These are phyloP conservation scores for Oscheius onirici DNA, from an alignment of 2,888 invertebrate genomes.

Conservation along the genomic window DNA sequence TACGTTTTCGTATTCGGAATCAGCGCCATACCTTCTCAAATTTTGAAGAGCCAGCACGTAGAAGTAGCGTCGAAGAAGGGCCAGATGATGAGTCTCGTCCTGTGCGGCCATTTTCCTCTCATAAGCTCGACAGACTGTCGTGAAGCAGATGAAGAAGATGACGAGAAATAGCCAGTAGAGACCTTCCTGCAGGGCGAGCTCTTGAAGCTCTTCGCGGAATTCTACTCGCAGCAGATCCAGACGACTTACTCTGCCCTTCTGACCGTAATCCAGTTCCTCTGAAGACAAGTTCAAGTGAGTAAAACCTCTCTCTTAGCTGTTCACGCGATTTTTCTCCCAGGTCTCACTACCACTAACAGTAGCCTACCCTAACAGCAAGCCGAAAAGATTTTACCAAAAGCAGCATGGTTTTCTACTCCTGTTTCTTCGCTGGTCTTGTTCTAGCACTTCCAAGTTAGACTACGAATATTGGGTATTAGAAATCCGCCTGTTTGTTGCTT, in stretches of 20 bases:
- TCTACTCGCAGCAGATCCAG: background rate
- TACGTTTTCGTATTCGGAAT: background rate
- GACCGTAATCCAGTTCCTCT: constrained; percentile 3
- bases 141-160: constrained; percentile 3
- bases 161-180: constrained; percentile 2
- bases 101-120: background rate
- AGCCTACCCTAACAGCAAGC: too few relatives aligned
- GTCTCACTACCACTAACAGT: too few relatives aligned
- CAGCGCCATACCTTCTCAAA: background rate
- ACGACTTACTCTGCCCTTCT: background rate
- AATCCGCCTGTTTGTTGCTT: too few relatives aligned
- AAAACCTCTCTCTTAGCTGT: too few relatives aligned
- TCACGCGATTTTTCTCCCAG: too few relatives aligned
- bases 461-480: too few relatives aligned
- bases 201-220: background rate
- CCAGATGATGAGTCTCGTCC: background rate
- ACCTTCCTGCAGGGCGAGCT: background rate
- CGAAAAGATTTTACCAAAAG: too few relatives aligned
- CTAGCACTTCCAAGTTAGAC: too few relatives aligned
- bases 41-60: constrained; percentile 11
- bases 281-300: too few relatives aligned
- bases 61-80: constrained; percentile 12
- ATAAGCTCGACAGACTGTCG: background rate
- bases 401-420: too few relatives aligned
- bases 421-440: too few relatives aligned